Base-by-base conservation (phyloP, 2,113 vertebrate genomes). In the Pavo muticus region DNA sequence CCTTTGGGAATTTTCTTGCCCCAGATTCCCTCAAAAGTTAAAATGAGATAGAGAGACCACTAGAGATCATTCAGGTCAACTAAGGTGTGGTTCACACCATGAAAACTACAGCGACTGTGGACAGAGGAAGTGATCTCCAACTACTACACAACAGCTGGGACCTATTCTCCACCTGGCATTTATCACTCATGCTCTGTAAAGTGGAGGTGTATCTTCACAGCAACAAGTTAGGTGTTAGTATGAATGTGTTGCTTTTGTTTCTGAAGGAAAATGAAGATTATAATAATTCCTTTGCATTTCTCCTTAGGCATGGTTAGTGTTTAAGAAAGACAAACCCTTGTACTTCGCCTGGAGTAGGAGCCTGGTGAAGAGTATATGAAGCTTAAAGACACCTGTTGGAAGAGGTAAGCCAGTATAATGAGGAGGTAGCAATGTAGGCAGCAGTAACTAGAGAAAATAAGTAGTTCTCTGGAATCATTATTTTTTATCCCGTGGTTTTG, bases 211-310 rank as follows among this genome's bases (percentile, higher is more conserved):
- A 29, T 13, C 7, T 27, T 69, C 2, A 25, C 3, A 30, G 6
- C 4, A 60, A 21, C 8, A 14, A 54, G 9, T n/a, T 64, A 23
- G 39, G 13, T 8, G 12, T 10, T 45, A 20, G 12, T 4, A 7
- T 40, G 3, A 27, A 14, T 70, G 47, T 13, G 1, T 1, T 30
- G 13, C 16, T 72, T 9, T 68, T 63, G 10, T 2, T 25, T 69
- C 13, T 11, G 65, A 68, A 50, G 14, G 5, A 45, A 48, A 4
- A 8, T 52, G 21, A 64, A 24, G 35, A 16, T n/a, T 2, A 6
- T n/a, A 69, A 37, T n/a, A 57, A 5, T 7, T 47, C 9, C 3
- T 0, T 0, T 17, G 25, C 44, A 29, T 11, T 0, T 32, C 7
- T 30, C 7, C 3, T 1, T 56, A 9, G 13, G 2, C 3, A 15